Conservation (phyloP, 2,797 vertebrate genomes). For the Pseudochirops corinnae region DNA sequence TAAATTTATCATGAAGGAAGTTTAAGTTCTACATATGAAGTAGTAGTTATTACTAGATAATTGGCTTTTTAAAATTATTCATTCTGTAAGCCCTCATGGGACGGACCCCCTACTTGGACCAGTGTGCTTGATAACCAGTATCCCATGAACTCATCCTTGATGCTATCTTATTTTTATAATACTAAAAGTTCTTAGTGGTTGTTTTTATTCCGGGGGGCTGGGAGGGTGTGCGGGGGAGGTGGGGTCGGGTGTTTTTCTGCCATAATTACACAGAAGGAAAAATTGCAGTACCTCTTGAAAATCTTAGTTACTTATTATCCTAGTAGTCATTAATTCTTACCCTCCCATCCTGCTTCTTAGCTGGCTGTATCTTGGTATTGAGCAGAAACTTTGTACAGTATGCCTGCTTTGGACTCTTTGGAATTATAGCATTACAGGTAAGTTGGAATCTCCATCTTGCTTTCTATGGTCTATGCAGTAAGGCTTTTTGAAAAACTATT, state of each 20-base stretch:
- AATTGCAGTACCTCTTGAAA: not conserved
- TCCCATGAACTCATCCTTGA: fast-evolving
- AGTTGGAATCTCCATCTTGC: constrained; percentile 48
- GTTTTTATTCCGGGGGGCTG: not conserved
- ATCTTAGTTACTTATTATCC: not conserved
- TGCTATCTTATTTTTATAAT: not conserved
- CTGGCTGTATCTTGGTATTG: constrained; percentile 96
- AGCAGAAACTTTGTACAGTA: constrained; percentile 99
- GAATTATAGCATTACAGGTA: constrained; percentile 98
- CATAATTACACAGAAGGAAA: not conserved
- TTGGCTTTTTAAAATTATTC: too few relatives aligned
- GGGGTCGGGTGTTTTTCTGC: not conserved
- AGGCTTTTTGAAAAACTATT: not conserved
- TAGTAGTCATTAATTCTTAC: constrained; percentile 33
- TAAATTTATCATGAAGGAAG: not conserved
- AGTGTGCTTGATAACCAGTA: not conserved
- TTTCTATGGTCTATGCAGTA: not conserved
- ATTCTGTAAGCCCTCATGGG: not conserved
- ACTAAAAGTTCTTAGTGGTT: not conserved
- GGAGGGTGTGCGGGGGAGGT: too few relatives aligned
- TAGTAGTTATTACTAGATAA: not conserved
- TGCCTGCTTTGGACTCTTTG: constrained; percentile 97
- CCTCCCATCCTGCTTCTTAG: constrained; percentile 82
- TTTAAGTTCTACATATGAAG: fast-evolving
- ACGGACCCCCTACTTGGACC: not conserved